Base-by-base conservation (phyloP, 2,888 invertebrate species). In the Julus scandinavius region DNA sequence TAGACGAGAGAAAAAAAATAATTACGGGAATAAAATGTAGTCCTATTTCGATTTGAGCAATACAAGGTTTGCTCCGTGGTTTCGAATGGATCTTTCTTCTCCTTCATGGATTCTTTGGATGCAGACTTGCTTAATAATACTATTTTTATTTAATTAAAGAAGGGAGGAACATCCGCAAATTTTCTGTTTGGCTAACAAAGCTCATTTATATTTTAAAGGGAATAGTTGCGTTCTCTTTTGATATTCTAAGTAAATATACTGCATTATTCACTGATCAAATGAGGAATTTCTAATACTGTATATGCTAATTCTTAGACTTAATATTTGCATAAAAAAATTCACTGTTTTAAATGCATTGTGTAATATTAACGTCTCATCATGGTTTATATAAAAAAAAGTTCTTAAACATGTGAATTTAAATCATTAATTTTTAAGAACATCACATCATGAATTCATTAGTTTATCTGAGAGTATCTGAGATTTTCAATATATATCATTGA, bases 11-110 rank as follows among this genome's bases (percentile, higher is more conserved):
- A 63, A 63, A 63, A n/a, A n/a, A 63, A 63, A 63, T 63, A 63
- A n/a, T 63, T n/a, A 63, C n/a, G n/a, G n/a, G 17, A 63, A 63
- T 63, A 63, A 63, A 63, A 63, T 63, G 63, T n/a, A 63, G 63
- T 63, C 63, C n/a, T 63, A 63, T 63, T 63, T 63, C 63, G 63
- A 63, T 63, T 63, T 63, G n/a, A n/a, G n/a, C 63, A 63, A n/a
- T 17, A n/a, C 63, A n/a, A 17, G 63, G 63, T 63, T 63, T 63
- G 63, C n/a, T 63, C n/a, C n/a, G 15, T n/a, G 15, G 54, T 13
- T 15, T 54, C 54, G 54, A 3, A 17, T 54, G 15, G 17, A 54
- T 54, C 3, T 54, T 54, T 17, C 3, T 54, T 54, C 13, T 54
- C 54, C 17, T 54, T 4, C 3, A 6, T n/a, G 63, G n/a, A 63